A percentile compares a stretch with the other conserved stretches of the same genome.
Evolutionary conservation across 2,113 vertebrate species (phyloP).

Genomic region (Aplodontia rufa): DNA sequence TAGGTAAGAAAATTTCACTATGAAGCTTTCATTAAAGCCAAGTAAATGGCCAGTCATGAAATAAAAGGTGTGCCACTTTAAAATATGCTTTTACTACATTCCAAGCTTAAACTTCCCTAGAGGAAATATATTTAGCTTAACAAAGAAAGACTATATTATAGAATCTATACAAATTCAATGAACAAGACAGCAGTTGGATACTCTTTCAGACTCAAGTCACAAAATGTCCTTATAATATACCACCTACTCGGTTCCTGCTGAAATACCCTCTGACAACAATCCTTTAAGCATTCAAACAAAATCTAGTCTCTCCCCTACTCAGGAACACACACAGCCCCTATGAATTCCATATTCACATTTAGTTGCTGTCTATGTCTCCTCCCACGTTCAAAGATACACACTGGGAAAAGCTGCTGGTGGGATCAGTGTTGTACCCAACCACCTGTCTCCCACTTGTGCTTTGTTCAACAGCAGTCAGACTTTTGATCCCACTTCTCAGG

Average conservation of each 20-base stretch:
- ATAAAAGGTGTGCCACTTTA: background rate
- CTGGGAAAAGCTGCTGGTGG: background rate
- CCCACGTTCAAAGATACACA: background rate
- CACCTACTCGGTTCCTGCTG: background rate
- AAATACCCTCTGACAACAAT: background rate
- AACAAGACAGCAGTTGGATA: background rate
- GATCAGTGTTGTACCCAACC: no score
- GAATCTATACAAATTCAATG: background rate
- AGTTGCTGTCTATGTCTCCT: background rate
- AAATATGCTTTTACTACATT: background rate
- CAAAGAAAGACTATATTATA: background rate
- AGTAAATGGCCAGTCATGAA: background rate
- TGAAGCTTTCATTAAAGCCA: background rate
- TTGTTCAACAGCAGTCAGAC: background rate
- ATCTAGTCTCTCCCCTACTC: background rate
- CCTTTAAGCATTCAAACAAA: background rate
- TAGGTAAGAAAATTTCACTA: background rate
- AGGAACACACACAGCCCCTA: background rate
- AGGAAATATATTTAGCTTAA: slow-evolving; percentile 12
- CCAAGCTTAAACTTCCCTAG: background rate
- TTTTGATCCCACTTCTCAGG: background rate
- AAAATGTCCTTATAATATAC: background rate
- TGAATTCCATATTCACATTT: background rate
- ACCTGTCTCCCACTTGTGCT: background rate
- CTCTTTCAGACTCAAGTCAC: slow-evolving; percentile 3